Evolutionary conservation across 2,113 vertebrate species (phyloP).

Genomic region (Petromus typicus): DNA sequence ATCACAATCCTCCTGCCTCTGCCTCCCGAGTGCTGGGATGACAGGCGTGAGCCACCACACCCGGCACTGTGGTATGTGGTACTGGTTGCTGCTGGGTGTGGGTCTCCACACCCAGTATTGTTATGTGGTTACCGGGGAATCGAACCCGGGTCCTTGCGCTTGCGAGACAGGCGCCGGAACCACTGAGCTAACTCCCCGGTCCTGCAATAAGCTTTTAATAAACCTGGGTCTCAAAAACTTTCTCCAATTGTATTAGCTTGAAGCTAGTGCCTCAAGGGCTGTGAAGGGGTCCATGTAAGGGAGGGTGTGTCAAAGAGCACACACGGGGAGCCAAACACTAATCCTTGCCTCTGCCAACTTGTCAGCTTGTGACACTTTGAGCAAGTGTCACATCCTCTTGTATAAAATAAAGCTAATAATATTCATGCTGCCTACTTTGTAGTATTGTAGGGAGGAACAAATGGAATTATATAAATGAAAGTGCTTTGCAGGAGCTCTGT

Average conservation of each 20-base stretch:
- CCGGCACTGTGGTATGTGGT: no score
- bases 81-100: no score
- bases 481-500: neutral
- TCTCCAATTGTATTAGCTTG: neutral
- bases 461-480: conserved; percentile 52
- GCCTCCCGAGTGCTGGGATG: no score
- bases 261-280: neutral
- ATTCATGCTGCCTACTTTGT: neutral
- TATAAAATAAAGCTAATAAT: neutral
- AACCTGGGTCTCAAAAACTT: neutral
- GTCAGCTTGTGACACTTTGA: neutral
- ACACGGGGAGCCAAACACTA: neutral
- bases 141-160: no score
- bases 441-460: neutral
- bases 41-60: no score
- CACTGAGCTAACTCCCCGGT: no score
- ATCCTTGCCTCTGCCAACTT: neutral
- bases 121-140: no score
- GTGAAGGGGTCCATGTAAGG: neutral
- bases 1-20: no score
- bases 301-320: neutral
- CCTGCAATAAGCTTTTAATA: neutral
- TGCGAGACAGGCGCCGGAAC: no score
- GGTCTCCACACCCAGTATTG: no score
- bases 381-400: neutral